These are phyloP conservation scores for Orchesellides sinensis DNA, from an alignment of 2,888 invertebrate genomes.

Conservation along the genomic window DNA sequence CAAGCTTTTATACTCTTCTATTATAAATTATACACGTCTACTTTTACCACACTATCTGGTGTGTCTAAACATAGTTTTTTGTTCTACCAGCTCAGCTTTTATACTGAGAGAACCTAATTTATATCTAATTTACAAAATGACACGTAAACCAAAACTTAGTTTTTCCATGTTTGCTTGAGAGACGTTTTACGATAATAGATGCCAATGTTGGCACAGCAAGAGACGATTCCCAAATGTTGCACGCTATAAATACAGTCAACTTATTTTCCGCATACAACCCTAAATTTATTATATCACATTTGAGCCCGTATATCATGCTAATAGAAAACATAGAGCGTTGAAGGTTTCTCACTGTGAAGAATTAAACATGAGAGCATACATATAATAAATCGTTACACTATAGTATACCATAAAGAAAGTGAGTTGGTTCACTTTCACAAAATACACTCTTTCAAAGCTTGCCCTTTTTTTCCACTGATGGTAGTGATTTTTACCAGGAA, in stretches of 20 bases:
- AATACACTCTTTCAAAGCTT: not conserved
- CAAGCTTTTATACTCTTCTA: not conserved
- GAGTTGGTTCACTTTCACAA: not conserved
- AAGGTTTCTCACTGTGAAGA: not conserved
- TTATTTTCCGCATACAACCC: not conserved
- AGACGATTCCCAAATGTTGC: slow-evolving; percentile 4
- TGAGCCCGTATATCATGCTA: too few relatives aligned
- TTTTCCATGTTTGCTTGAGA: slow-evolving; percentile 20
- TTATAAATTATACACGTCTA: not conserved
- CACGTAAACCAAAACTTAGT: slow-evolving; percentile 23
- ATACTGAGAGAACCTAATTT: slow-evolving; percentile 29
- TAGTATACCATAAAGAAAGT: not conserved
- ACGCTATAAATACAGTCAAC: not conserved
- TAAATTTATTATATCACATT: too few relatives aligned
- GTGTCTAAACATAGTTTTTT: too few relatives aligned
- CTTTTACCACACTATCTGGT: too few relatives aligned
- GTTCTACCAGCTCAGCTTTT: not conserved
- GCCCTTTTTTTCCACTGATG: slow-evolving; percentile 10
- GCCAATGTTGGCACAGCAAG: slow-evolving; percentile 40
- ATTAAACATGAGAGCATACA: not conserved
- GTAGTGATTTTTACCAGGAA: slow-evolving; percentile 14
- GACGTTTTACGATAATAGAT: slow-evolving; percentile 46
- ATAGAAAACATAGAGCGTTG: slow-evolving; percentile 17
- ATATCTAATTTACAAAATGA: slow-evolving; percentile 51
- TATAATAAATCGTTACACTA: too few relatives aligned